phyloP scores from a whole-genome alignment of 1,140 invertebrate genomes.

The Oncopeltus fasciatus region DNA sequence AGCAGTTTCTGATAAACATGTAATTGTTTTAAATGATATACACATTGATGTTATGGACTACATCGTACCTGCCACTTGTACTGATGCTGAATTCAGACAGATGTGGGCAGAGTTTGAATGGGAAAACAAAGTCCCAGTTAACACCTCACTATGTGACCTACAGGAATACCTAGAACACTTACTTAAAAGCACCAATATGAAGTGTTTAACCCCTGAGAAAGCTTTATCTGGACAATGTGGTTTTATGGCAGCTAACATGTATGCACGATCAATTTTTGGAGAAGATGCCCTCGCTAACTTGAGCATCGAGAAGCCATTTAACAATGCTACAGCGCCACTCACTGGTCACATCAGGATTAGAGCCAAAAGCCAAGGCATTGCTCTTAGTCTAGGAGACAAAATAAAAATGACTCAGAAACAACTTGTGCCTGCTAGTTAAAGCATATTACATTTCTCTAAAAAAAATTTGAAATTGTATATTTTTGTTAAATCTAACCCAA shows the following conservation, averaged over 20 bases:
- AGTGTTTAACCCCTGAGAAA: slow-evolving; percentile 91
- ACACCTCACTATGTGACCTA: slow-evolving; percentile 83
- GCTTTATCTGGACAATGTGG: slow-evolving; percentile 89
- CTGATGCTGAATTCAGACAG: slow-evolving; percentile 86
- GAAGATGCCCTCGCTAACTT: slow-evolving; percentile 97
- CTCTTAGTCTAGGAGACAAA: slow-evolving; percentile 86
- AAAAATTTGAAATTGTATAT: too few species aligned
- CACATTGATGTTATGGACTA: slow-evolving; percentile 99
- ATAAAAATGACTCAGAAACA: slow-evolving; percentile 87
- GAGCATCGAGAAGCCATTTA: slow-evolving; percentile 86
- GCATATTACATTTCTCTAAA: too few species aligned
- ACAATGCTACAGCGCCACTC: slow-evolving; percentile 52
- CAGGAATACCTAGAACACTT: slow-evolving; percentile 85
- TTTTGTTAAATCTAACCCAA: too few species aligned
- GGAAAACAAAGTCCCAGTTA: slow-evolving; percentile 98
- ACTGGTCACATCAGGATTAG: slow-evolving; percentile 87
- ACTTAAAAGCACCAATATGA: slow-evolving; percentile 93
- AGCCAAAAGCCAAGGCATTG: slow-evolving; percentile 97
- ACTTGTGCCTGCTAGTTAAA: too few species aligned
- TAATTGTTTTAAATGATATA: slow-evolving; percentile 96
- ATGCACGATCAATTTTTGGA: slow-evolving; percentile 96
- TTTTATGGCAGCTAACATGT: slow-evolving; percentile 98
- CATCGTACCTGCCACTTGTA: slow-evolving; percentile 92
- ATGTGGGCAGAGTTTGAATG: slow-evolving; percentile 99
- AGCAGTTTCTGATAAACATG: slow-evolving; percentile 88